Conservation (phyloP, 2,113 vertebrate species). For the Tautogolabrus adspersus region DNA sequence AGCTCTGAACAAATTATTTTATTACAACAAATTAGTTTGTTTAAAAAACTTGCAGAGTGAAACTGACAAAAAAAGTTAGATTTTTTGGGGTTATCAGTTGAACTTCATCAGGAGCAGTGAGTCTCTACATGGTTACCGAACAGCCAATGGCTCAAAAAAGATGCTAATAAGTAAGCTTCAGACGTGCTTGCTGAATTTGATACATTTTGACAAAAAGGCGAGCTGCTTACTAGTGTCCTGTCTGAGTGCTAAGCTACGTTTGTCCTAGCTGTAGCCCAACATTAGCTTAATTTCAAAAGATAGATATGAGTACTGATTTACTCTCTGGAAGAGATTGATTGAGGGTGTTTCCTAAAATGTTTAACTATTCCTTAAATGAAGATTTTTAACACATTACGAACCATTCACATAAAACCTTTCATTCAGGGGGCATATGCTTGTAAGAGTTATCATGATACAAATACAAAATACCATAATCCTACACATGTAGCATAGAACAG, state of each 20-base stretch:
- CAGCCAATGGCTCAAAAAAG: background rate
- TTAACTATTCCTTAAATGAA: background rate
- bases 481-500: constrained; percentile 51
- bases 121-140: background rate
- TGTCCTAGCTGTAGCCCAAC: background rate
- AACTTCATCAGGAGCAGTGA: background rate
- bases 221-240: background rate
- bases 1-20: background rate
- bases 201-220: background rate
- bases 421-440: constrained; percentile 38
- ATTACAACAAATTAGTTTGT: background rate
- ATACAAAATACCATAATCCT: constrained; percentile 37
- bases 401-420: constrained; percentile 16
- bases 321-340: background rate
- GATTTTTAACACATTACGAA: constrained; percentile 19
- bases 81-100: no score
- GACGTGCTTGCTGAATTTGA: background rate
- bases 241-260: background rate
- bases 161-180: background rate
- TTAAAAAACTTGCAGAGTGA: no score
- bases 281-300: background rate
- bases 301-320: background rate
- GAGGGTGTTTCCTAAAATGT: background rate
- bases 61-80: no score
- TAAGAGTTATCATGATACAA: constrained; percentile 33